A percentile compares a stretch with the other conserved stretches of the same genome.
These are phyloP conservation scores for Mastomys coucha DNA, from an alignment of 2,113 vertebrate genomes.

Conservation along the genomic window DNA sequence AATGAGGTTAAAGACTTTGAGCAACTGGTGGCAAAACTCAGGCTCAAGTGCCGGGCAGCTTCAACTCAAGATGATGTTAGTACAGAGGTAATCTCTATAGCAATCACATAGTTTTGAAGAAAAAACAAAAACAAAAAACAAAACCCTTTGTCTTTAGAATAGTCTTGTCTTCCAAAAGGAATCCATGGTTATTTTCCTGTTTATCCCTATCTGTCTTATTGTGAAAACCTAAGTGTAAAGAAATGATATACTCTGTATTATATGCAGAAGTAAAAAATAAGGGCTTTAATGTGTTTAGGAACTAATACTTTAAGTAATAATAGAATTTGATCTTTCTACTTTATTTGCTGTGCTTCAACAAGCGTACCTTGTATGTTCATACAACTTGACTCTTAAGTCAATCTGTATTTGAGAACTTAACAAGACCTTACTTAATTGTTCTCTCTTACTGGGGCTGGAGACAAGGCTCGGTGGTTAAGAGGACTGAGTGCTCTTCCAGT, in stretches of 20 bases:
- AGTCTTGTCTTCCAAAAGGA: slow-evolving; percentile 21
- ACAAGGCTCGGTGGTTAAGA: not conserved
- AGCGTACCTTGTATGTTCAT: not conserved
- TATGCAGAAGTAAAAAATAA: slow-evolving; percentile 56
- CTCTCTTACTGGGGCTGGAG: not conserved
- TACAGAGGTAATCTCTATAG: slow-evolving; percentile 89
- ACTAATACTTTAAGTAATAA: slow-evolving; percentile 31
- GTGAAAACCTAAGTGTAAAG: slow-evolving; percentile 11
- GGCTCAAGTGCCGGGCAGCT: slow-evolving; percentile 88
- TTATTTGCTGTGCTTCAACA: not conserved
- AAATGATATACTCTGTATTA: slow-evolving; percentile 34
- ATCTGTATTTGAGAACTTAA: slow-evolving; percentile 47
- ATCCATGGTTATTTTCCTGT: slow-evolving; percentile 32
- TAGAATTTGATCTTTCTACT: slow-evolving; percentile 40
- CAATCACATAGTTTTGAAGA: slow-evolving; percentile 34
- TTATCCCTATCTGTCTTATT: slow-evolving; percentile 8
- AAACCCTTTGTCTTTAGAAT: slow-evolving; percentile 34
- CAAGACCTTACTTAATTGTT: not conserved
- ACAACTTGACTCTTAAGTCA: slow-evolving; percentile 40
- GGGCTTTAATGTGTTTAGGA: slow-evolving; percentile 11
- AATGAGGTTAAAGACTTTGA: slow-evolving; percentile 94
- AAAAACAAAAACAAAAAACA: too few species aligned
- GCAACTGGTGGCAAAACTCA: slow-evolving; percentile 91
- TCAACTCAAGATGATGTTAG: slow-evolving; percentile 88
- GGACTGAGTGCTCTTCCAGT: not conserved